phyloP scores from a whole-genome alignment of 2,888 invertebrate species.

The Himalopsyche anomala region DNA sequence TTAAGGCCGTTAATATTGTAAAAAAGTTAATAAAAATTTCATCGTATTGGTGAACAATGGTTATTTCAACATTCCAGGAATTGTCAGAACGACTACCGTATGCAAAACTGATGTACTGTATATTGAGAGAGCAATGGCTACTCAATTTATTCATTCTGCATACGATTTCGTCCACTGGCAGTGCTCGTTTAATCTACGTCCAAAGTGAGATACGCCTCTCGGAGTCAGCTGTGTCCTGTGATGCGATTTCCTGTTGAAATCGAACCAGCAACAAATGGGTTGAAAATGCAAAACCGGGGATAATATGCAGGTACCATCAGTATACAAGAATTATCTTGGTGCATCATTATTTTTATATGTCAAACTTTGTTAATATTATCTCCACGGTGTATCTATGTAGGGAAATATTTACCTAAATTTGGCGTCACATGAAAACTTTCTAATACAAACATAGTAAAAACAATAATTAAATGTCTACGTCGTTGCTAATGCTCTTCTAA shows the following conservation, averaged over 20 bases:
- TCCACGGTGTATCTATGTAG: no score
- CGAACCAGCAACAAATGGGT: slow-evolving; percentile 7
- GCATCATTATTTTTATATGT: no score
- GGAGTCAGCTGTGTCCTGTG: slow-evolving; percentile 39
- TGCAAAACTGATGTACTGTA: not conserved
- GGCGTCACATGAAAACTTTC: no score
- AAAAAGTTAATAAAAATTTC: no score
- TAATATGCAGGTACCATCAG: no score
- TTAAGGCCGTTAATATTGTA: no score
- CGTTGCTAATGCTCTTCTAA: no score
- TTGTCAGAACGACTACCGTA: slow-evolving; percentile 23
- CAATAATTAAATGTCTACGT: no score
- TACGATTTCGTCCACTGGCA: slow-evolving; percentile 50
- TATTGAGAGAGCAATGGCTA: slow-evolving; percentile 7
- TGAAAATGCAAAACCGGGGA: not conserved
- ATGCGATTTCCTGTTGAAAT: slow-evolving; percentile 62
- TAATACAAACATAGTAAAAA: no score
- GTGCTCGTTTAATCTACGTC: slow-evolving; percentile 54
- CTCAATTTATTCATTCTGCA: slow-evolving; percentile 56
- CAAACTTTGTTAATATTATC: no score
- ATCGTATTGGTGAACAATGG: not conserved
- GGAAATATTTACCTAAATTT: no score
- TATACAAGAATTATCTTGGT: no score
- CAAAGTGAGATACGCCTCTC: slow-evolving; percentile 52
- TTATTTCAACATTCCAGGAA: not conserved